Evolutionary conservation across 2,888 invertebrate species (phyloP), one percentile per base, ranked within the genome.

Genomic region (Tetragonula carbonaria): DNA sequence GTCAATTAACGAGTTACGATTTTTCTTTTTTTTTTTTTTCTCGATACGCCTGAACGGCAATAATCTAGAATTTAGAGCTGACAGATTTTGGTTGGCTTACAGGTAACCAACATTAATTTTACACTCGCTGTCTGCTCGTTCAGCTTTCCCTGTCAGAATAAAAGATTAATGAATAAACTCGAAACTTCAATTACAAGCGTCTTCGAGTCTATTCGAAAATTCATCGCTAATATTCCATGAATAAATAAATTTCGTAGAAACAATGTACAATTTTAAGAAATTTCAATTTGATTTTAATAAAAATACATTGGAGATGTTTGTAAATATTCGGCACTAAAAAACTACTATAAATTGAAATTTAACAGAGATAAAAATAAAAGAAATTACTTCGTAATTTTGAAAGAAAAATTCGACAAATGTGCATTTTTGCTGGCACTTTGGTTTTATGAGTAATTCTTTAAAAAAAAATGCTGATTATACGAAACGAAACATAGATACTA

Each of bases 71-170:
- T 66, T 66, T 38, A 66, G n/a, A 38, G 14, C 65, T 6, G 65
- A 38, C 38, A 66, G 65, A 66, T 66, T 66, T 66, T 38, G 65
- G 38, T 38, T 66, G 38, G 33, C 59, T n/a, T 16, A 51, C 53
- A 38, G 67, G 23, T 74, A 59, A 55, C 70, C 62, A 57, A 79
- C 73, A 53, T 87, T 87, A 82, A 84, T 86, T 83, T 82, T 59
- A 74, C 53, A 66, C 62, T 28, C 53, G 33, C 70, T 66, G 55
- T 81, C 62, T 21, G 70, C 16, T 59, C 38, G 62, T 70, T 82
- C 72, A 62, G 66, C 72, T 51, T 62, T 28, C 59, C 71, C 55
- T n/a, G 74, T 53, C 75, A 45, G 74, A n/a, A 59, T 67, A 73
- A 73, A 74, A 82, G 82, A 82, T 82, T 82, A 85, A 85, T 62